Conservation (phyloP, 1,140 invertebrate species). For the Diorhabda elongata region DNA sequence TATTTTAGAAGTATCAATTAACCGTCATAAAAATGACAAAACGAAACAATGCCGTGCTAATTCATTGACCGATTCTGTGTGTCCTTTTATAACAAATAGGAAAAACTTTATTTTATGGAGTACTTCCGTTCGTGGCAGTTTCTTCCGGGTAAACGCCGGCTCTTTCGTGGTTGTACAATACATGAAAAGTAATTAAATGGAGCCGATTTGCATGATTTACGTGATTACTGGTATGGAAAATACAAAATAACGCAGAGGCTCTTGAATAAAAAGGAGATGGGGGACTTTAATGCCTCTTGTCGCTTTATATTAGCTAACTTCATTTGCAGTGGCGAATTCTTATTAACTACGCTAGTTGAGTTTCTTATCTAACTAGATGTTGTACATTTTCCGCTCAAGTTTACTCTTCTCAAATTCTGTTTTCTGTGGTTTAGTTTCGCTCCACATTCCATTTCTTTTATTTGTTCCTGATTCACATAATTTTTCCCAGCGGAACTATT, state of each 20-base stretch:
- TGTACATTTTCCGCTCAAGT: too few relatives aligned
- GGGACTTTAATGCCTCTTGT: too few relatives aligned
- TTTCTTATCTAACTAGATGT: too few relatives aligned
- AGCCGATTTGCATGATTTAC: constrained; percentile 14
- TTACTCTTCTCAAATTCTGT: too few relatives aligned
- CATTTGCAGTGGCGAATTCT: too few relatives aligned
- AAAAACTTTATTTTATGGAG: constrained; percentile 14
- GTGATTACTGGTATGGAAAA: constrained; percentile 9
- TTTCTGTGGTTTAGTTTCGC: too few relatives aligned
- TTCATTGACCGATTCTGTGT: background rate
- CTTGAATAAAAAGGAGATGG: too few relatives aligned
- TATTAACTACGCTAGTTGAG: too few relatives aligned
- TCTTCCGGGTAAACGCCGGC: constrained; percentile 3
- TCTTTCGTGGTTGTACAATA: constrained; percentile 7
- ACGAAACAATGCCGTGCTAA: constrained; percentile 6
- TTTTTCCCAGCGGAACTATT: too few relatives aligned
- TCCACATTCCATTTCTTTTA: too few relatives aligned
- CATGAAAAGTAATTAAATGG: constrained; percentile 8
- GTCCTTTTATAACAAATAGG: constrained; percentile 4
- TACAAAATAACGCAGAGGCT: background rate
- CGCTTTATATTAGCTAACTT: too few relatives aligned
- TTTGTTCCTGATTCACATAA: too few relatives aligned
- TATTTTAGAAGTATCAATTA: constrained; percentile 5
- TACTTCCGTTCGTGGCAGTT: constrained; percentile 5
- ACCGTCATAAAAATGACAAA: constrained; percentile 9